Conservation (phyloP, 2,113 vertebrate genomes). For the Urocynchramus pylzowi region DNA sequence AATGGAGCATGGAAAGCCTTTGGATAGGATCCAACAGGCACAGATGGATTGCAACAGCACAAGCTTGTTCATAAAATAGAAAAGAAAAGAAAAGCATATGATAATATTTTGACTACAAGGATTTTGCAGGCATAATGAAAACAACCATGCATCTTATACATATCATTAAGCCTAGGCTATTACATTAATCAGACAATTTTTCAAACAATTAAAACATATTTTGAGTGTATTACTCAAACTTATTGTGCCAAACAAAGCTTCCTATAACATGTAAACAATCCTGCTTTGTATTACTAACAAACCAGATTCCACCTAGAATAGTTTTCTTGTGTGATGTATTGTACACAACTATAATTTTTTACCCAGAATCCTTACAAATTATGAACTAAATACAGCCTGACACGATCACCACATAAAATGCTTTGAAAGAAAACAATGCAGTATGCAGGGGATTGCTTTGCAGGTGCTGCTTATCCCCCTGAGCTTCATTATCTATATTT, state of each 20-base stretch:
- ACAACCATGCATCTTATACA: neutral
- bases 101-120: neutral
- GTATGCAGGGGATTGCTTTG: neutral
- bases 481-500: neutral
- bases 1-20: neutral
- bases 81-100: neutral
- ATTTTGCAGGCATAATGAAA: neutral
- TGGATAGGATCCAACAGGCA: neutral
- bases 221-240: neutral
- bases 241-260: neutral
- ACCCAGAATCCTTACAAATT: neutral
- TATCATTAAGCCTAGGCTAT: neutral
- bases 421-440: neutral
- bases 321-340: neutral
- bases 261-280: neutral
- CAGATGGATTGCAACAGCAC: neutral
- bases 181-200: constrained; percentile 11
- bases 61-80: neutral
- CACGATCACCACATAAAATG: neutral
- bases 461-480: neutral
- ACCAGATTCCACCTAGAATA: neutral
- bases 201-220: neutral
- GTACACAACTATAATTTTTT: neutral
- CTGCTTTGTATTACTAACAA: neutral
- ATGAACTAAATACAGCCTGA: neutral